Evolutionary conservation across 2,797 vertebrate genomes (phyloP).

Genomic region (Schizothorax lantsangensis): DNA sequence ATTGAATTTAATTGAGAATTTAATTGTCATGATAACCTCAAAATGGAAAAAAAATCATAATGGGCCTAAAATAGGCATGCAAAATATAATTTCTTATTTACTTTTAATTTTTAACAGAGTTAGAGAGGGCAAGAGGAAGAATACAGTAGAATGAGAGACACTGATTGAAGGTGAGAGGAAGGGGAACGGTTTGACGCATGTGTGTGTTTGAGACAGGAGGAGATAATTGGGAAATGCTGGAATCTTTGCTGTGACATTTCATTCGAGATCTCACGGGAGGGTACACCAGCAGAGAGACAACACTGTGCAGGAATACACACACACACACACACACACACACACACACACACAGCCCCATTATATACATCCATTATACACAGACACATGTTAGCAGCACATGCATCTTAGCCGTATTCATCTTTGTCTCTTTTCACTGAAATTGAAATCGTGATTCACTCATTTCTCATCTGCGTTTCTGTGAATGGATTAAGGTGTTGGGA

Average conservation of each 20-base stretch:
- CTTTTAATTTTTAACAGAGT: background rate
- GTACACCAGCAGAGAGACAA: background rate
- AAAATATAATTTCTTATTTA: background rate
- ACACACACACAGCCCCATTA: slow-evolving; percentile 15
- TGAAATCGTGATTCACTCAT: slow-evolving; percentile 30
- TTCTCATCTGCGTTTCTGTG: slow-evolving; percentile 49
- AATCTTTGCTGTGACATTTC: slow-evolving; percentile 34
- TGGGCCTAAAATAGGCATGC: background rate
- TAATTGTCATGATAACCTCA: background rate
- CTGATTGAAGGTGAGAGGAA: background rate
- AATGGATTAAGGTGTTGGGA: slow-evolving; percentile 54
- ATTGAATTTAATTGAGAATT: background rate
- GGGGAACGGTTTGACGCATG: background rate
- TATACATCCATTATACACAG: background rate
- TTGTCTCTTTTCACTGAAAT: slow-evolving; percentile 8
- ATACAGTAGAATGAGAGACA: background rate
- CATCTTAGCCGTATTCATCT: slow-evolving; percentile 21
- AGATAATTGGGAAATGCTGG: background rate
- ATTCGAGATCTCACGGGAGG: background rate
- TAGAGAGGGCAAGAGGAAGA: background rate
- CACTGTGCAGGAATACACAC: background rate
- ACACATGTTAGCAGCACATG: background rate
- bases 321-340: slow-evolving; percentile 10
- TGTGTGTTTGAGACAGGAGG: background rate
- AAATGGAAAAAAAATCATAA: background rate